A percentile compares a stretch with the other conserved stretches of the same genome.
These are phyloP conservation scores for Herminia tarsipennalis DNA, from an alignment of 2,888 invertebrate genomes.

Conservation along the genomic window DNA sequence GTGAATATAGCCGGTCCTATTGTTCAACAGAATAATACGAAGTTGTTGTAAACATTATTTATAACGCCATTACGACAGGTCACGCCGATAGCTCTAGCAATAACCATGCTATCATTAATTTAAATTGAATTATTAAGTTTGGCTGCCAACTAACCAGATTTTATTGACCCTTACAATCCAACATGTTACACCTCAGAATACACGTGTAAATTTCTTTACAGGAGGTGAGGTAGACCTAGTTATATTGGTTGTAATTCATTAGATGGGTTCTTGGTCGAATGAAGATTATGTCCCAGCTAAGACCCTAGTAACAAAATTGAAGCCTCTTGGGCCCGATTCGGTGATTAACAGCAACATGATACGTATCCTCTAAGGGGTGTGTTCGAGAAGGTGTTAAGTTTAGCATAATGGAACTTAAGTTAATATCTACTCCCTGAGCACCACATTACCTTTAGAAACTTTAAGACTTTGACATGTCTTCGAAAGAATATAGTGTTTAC, in stretches of 20 bases:
- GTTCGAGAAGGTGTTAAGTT: conserved; percentile 52
- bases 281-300: conserved; percentile 44
- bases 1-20: conserved; percentile 26
- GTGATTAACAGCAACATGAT: conserved; percentile 60
- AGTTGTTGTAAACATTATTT: conserved; percentile 29
- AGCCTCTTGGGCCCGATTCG: conserved; percentile 56
- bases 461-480: background rate
- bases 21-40: conserved; percentile 30
- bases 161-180: conserved; percentile 26
- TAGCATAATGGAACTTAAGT: conserved; percentile 54
- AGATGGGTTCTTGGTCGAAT: conserved; percentile 46
- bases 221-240: conserved; percentile 25
- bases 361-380: conserved; percentile 45
- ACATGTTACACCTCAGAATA: conserved; percentile 16
- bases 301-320: conserved; percentile 44
- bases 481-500: too few relatives aligned
- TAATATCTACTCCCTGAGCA: conserved; percentile 32
- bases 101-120: conserved; percentile 47
- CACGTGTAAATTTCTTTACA: conserved; percentile 13
- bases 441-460: conserved; percentile 1
- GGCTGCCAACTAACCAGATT: conserved; percentile 32
- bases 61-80: conserved; percentile 29
- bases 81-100: conserved; percentile 34
- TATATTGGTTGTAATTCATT: conserved; percentile 43
- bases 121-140: conserved; percentile 57